Evolutionary conservation across 2,797 vertebrate species (phyloP).

Genomic region (Siniperca obscura): DNA sequence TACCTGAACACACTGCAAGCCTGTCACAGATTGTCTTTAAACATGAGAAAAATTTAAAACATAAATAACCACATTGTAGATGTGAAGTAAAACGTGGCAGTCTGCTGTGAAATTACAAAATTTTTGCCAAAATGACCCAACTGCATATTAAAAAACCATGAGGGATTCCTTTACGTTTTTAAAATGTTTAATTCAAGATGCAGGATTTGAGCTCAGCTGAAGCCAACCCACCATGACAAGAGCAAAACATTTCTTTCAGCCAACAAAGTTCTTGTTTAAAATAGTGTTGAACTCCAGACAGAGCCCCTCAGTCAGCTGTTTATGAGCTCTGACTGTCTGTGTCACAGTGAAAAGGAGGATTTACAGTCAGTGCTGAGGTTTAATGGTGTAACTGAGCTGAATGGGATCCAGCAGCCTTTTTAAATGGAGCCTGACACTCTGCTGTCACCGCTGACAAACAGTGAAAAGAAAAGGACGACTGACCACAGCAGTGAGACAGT

Average conservation of each 20-base stretch:
- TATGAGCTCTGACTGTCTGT: conserved; percentile 34
- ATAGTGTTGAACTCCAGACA: conserved; percentile 5
- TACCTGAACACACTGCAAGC: neutral
- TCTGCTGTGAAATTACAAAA: neutral
- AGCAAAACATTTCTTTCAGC: neutral
- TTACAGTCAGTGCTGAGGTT: conserved; percentile 53
- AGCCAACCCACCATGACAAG: neutral
- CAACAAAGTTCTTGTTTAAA: neutral
- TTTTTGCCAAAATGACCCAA: neutral
- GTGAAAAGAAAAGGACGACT: conserved; percentile 10
- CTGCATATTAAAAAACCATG: neutral
- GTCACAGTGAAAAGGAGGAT: conserved; percentile 57
- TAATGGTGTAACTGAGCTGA: conserved; percentile 21
- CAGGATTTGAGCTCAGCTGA: neutral
- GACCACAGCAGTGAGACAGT: neutral
- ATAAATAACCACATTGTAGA: neutral
- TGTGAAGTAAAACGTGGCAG: neutral
- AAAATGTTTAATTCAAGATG: neutral
- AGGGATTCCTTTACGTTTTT: neutral
- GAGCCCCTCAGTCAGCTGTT: conserved; percentile 57
- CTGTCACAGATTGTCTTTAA: neutral
- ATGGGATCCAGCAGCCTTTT: conserved; percentile 37
- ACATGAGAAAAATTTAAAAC: neutral
- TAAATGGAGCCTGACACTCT: conserved; percentile 31
- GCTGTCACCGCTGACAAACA: conserved; percentile 24